phyloP scores from a whole-genome alignment of 1,140 invertebrate species.

The Brachionus koreanus region DNA sequence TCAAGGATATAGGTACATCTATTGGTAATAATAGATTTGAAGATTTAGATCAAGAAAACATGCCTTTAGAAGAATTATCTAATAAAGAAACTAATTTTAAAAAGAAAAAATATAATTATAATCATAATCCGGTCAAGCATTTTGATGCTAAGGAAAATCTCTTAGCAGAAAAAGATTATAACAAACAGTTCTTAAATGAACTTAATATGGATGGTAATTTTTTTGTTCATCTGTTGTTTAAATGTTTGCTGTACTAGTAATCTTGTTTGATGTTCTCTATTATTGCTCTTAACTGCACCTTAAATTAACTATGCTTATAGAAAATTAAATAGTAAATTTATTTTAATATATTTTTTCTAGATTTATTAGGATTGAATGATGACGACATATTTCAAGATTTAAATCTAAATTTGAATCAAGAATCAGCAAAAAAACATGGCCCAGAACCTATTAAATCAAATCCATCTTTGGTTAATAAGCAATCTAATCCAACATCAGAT shows the following conservation, averaged over 20 bases:
- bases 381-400: neutral
- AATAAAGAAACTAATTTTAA: neutral
- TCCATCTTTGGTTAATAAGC: slow-evolving; percentile 14
- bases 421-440: neutral
- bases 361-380: neutral
- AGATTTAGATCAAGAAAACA: slow-evolving; percentile 34
- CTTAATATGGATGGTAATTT: neutral
- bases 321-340: neutral
- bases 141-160: slow-evolving; percentile 23
- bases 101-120: slow-evolving; percentile 5
- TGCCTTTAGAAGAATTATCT: slow-evolving; percentile 2
- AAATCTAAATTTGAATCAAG: slow-evolving; percentile 6
- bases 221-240: neutral
- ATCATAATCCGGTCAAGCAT: neutral
- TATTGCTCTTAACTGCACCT: neutral
- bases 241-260: neutral
- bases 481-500: neutral
- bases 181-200: slow-evolving; percentile 31
- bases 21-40: slow-evolving; percentile 24
- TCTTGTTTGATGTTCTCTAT: neutral
- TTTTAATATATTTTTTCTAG: neutral
- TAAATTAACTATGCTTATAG: neutral
- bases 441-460: neutral
- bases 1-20: slow-evolving; percentile 25
- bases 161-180: slow-evolving; percentile 11